Evolutionary conservation across 2,888 invertebrate species (phyloP).

Genomic region (Mermis nigrescens): DNA sequence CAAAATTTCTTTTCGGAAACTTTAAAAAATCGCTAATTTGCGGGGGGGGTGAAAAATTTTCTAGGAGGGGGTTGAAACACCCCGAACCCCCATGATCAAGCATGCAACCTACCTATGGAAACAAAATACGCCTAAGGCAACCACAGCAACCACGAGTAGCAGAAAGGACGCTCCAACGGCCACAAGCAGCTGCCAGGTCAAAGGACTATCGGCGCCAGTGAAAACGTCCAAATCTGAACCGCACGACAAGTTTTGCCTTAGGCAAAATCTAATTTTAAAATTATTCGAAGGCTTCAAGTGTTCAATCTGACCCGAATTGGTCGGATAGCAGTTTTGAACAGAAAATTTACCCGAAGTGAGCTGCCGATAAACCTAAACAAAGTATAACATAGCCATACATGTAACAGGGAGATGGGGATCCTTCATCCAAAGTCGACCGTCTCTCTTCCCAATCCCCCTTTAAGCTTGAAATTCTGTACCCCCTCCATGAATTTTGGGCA

Average conservation of each 20-base stretch:
- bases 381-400: not conserved
- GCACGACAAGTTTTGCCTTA: not conserved
- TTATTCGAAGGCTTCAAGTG: not conserved
- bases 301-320: not conserved
- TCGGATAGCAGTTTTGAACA: not conserved
- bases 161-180: not conserved
- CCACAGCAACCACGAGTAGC: not conserved
- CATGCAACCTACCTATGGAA: no score
- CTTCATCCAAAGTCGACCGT: no score
- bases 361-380: not conserved
- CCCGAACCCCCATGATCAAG: no score
- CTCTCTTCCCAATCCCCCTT: no score
- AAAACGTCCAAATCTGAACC: not conserved
- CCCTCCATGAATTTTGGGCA: no score
- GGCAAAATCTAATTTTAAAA: not conserved
- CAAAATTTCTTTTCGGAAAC: no score
- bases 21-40: no score
- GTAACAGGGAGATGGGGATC: no score
- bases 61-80: no score
- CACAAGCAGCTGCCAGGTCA: not conserved
- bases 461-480: no score
- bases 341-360: not conserved
- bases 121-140: slow-evolving; percentile 5
- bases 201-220: not conserved
- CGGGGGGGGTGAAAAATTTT: no score